Evolutionary conservation across 2,888 invertebrate genomes (phyloP), one percentile per base, ranked within the genome.

Genomic region (Heteromurus nitidus): DNA sequence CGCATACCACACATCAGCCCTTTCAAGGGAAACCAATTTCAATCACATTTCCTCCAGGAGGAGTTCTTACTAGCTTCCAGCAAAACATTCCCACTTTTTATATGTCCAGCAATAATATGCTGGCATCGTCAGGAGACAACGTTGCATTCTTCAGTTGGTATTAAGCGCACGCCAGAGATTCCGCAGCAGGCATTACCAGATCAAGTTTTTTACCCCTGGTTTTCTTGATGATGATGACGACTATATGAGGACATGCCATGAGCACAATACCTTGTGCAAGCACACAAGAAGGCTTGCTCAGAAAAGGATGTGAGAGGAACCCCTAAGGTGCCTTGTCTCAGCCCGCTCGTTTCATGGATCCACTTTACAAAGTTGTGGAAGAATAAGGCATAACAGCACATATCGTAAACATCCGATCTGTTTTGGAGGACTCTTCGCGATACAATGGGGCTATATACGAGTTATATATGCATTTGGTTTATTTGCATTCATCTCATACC

Each of bases 311-410:
- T 50, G 79, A n/a, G n/a, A 72, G 70, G 70, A 79, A 65, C 65
- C 79, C 79, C 72, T 44, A 24, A 79, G 79, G 79, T 68, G 30
- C 47, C 76, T 44, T 67, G 22, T 58, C 76, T 53, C 58, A 58
- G 47, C 36, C 58, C 68, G 47, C 53, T 36, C 55, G 36, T 53
- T 36, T 13, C 62, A 73, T 64, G 64, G 44, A 47, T 64, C 13
- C 7, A 36, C 5, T 36, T 36, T 36, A 36, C 36, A 36, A 9
- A 9, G 36, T 36, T 36, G 36, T 36, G 13, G 7, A 13, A 9
- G 13, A 36, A 36, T 5, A 5, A 9, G 36, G 36, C 36, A 36
- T 36, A 13, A 13, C 36, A 36, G 5, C 5, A 5, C 47, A 47
- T 16, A 16, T n/a, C 47, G n/a, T 47, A 31, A 74, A 47, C 65